These are phyloP conservation scores for Sebastes oblongus DNA, from an alignment of 2,797 vertebrate species.

Conservation along the genomic window DNA sequence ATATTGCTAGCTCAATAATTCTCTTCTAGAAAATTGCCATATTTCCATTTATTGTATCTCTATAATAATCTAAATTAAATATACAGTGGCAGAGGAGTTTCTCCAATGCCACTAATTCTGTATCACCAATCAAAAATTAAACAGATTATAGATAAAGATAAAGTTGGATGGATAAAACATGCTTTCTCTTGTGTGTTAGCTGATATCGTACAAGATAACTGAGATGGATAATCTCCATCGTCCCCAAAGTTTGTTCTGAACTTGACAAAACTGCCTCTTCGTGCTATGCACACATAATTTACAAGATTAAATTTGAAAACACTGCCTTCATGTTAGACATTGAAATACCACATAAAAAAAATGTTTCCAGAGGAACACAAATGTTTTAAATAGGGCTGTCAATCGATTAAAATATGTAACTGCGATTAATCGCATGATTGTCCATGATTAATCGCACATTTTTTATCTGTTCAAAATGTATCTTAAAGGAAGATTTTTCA, in stretches of 20 bases:
- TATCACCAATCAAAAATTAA: not conserved
- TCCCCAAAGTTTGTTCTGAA: not conserved
- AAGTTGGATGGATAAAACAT: not conserved
- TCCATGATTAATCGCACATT: too few species aligned
- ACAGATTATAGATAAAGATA: not conserved
- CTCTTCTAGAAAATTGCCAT: not conserved
- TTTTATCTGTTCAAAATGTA: too few species aligned
- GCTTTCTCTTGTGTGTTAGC: not conserved
- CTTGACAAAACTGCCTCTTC: not conserved
- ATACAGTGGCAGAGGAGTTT: not conserved
- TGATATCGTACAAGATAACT: not conserved
- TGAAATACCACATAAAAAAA: not conserved
- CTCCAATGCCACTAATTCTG: accelerated
- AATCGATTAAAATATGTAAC: too few species aligned
- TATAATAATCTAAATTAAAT: not conserved
- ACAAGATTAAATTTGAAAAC: not conserved
- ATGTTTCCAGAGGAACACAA: not conserved
- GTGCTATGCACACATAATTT: not conserved
- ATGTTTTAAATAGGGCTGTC: not conserved
- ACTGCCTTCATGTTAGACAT: not conserved
- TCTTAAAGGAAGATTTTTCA: too few species aligned
- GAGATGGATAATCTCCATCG: not conserved
- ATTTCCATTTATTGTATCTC: not conserved
- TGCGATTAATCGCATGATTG: too few species aligned
- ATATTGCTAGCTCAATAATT: not conserved